Base-by-base conservation (phyloP, 2,113 vertebrate species). In the Ceratotherium simum region DNA sequence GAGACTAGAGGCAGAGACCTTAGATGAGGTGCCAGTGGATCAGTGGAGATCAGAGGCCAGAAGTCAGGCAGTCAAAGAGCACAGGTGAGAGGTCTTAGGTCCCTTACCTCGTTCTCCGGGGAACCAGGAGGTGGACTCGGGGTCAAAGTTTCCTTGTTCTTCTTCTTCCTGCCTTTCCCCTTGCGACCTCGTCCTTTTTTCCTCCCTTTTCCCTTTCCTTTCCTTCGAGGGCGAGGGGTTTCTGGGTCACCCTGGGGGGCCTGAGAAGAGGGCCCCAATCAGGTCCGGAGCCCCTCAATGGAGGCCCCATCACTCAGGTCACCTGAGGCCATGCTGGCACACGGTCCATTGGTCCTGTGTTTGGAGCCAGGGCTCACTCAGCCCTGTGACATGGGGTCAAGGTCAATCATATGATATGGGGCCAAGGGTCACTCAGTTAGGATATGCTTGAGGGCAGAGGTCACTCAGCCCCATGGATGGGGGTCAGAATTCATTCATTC, bases 81-180 rank as follows among this genome's bases (percentile, higher is more conserved):
- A 65, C 20, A 85, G 7, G 73, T 17, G 8, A 42, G n/a, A 51
- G 18, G 23, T 13, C 0, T 0, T 23, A 23, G 33, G 10, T n/a
- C 84, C 69, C 87, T 96, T 98, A 99, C 98, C 97, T 98, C 95
- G 76, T 54, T 96, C 48, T 93, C 87, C 14, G 2, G 27, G 20
- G 73, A 7, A 3, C 67, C 82, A 56, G 85, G 89, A 10, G 96
- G 20, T 3, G 69, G 92, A 31, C 96, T 94, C 0, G 11, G 46
- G 14, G 51, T 54, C 80, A 11, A 91, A 13, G 90, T 81, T 56
- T 99, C 97, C 81, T 99, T 99, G 97, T 98, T 99, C 98, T 99
- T 99, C 98, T 99, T 99, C 96, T 99, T 99, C 87, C 99, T 99
- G 89, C 99, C 99, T 96, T 99, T 99, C 64, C 99, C 99, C 97